These are phyloP conservation scores for Halichondria panicea DNA, from an alignment of 37 sponge, comb jelly and placozoan genomes.

Conservation along the genomic window DNA sequence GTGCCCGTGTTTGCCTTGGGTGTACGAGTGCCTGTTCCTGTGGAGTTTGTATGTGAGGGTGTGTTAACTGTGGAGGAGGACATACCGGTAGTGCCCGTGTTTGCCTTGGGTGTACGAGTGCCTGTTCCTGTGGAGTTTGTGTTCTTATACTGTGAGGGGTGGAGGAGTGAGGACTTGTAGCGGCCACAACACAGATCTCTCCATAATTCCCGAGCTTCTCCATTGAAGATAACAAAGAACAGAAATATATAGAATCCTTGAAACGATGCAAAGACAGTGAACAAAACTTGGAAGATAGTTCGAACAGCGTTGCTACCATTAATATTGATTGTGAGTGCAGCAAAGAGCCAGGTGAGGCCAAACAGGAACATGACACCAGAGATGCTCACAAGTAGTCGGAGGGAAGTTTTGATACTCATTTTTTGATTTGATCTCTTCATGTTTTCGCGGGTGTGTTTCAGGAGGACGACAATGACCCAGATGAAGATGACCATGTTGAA, in stretches of 20 bases:
- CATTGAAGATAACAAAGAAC: conserved; percentile 20
- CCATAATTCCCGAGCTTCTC: conserved; percentile 28
- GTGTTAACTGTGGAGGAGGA: too few relatives aligned
- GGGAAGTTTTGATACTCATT: not conserved
- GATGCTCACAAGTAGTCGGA: conserved; percentile 24
- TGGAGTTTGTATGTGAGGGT: too few relatives aligned
- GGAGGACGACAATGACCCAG: not conserved
- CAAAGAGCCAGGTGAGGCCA: conserved; percentile 37
- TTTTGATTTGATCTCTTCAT: not conserved
- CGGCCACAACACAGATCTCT: conserved; percentile 23
- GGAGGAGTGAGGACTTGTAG: conserved; percentile 13
- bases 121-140: too few relatives aligned
- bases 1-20: too few relatives aligned
- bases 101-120: too few relatives aligned
- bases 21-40: too few relatives aligned
- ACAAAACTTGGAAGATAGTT: conserved; percentile 10
- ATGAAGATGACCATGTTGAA: conserved; percentile 5
- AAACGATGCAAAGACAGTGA: conserved; percentile 14
- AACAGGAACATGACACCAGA: conserved; percentile 32
- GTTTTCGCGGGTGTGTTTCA: conserved; percentile 17
- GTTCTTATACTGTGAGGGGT: too few relatives aligned
- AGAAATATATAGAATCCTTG: conserved; percentile 42
- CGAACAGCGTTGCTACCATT: not conserved
- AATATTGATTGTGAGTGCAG: conserved; percentile 12
- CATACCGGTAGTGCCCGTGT: too few relatives aligned